Evolutionary conservation across 2,888 invertebrate species (phyloP).

Genomic region (Homarus gammarus): DNA sequence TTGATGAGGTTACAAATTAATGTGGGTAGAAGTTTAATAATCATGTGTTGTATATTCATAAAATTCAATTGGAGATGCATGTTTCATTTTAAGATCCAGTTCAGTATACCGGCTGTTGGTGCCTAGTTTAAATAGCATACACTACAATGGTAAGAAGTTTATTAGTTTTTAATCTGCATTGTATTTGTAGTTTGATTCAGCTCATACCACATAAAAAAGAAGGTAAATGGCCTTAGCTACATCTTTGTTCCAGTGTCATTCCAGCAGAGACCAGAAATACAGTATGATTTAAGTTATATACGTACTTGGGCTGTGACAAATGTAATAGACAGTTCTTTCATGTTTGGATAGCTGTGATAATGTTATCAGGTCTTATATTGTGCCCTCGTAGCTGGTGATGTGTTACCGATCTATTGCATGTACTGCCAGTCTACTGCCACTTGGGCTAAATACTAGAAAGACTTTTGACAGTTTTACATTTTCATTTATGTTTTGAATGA

Average conservation of each 20-base stretch:
- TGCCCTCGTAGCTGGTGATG: background rate
- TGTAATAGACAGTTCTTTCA: background rate
- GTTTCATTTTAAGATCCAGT: background rate
- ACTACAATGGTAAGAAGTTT: background rate
- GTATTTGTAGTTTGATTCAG: background rate
- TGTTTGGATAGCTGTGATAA: constrained; percentile 22
- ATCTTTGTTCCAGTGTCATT: background rate
- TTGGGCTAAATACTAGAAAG: background rate
- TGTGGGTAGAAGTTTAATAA: too few relatives aligned
- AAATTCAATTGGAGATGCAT: too few relatives aligned
- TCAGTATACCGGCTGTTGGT: background rate
- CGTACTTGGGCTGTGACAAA: background rate
- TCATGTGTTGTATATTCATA: too few relatives aligned
- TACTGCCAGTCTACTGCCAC: background rate
- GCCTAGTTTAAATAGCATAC: background rate
- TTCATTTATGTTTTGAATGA: background rate
- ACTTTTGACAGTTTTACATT: too few relatives aligned
- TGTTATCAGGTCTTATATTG: constrained; percentile 17
- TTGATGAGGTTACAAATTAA: background rate
- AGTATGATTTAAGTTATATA: background rate
- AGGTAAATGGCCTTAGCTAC: background rate
- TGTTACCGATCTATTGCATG: background rate
- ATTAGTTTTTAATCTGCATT: too few relatives aligned
- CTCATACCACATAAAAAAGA: background rate
- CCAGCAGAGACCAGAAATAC: background rate